Base-by-base conservation (phyloP, 2,797 vertebrate genomes). In the Xenopus petersii region DNA sequence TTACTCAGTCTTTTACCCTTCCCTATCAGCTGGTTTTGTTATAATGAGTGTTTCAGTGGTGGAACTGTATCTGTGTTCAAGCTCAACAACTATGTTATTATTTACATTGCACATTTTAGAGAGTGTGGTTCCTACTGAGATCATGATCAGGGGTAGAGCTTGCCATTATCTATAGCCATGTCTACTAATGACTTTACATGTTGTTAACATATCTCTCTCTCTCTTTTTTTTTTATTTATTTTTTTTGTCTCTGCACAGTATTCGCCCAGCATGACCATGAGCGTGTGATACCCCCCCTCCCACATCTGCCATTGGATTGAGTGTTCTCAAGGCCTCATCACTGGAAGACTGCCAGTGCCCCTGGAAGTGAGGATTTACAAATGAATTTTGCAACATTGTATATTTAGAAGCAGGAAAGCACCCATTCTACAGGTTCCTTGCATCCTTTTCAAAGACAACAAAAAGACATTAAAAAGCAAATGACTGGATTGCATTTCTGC, bases 201-300 rank as follows among this genome's bases (percentile, higher is more conserved):
- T 24, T 21, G 10, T 26, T 59, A 13, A 21, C 58, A 21, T 24
- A 1, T 59, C 8, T 24, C 58, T 73, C 48, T 67, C 21, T 21
- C 21, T 21, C 21, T 21, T 1, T 21, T 21, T 21, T 21, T 21
- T 21, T 21, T 21, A 21, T 21, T 21, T 21, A 21, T 21, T 21
- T 21, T 21, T 21, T 21, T 21, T 60, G n/a, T 75, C 62, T 93
- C 84, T 92, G 87, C 88, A 77, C 91, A 94, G 93, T 95, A 94
- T 91, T 96, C 93, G 84, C 94, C 94, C 84, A 95, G 94, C 91
- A 94, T 95, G 95, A 94, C 95, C 84, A 94, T 95, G 95, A 97
- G 93, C 89, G 94, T 95, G 93, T 95, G 93, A 95, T 11, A 48
- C 10, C 60, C 71, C 73, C 33, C 33, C 33, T 6, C 33, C 54